Evolutionary conservation across 2,888 invertebrate genomes (phyloP), one percentile per base, ranked within the genome.

Genomic region (Stramonita haemastoma): DNA sequence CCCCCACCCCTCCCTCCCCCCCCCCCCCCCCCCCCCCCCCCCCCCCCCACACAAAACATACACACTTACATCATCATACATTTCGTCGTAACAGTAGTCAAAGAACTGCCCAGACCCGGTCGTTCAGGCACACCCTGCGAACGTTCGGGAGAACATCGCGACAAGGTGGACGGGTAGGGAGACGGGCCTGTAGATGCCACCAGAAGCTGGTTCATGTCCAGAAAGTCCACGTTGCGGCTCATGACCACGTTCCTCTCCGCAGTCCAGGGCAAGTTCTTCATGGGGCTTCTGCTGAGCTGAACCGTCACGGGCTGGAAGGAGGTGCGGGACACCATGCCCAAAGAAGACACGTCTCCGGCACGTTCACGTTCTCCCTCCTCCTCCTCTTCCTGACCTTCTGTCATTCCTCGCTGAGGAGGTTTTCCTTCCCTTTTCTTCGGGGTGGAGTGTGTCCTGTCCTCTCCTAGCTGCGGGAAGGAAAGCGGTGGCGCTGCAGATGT

Each of bases 191-290:
- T 26, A 26, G 46, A 26, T n/a, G 29, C 84, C 4, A 70, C 70
- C 73, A 86, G 84, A 32, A 90, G 89, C 57, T 89, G 89, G 15
- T 36, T 81, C 36, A 89, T 60, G 60, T 87, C 87, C 83, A 90
- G 87, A 26, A 90, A 81, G 36, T 86, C 73, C 83, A 90, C 56
- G 83, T 77, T 89, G n/a, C 32, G 87, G 90, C 89, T 87, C n/a
- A 87, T 70, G 57, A 90, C 19, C 15, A 73, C 60, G 56, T 73
- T 90, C 22, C 84, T 84, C 66, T 86, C 81, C 32, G 86, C 34
- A 8, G 29, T 26, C 22, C 34, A 15, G n/a, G 88, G 90, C 73
- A 88, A 87, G 36, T 73, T 89, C 57, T 89, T 89, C 36, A 87
- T 77, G 4, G 90, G 86, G 36, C 79, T 88, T 6, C 87, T 36